These are phyloP conservation scores for Trichonephila clavipes DNA, from an alignment of 1,140 invertebrate species.

Conservation along the genomic window DNA sequence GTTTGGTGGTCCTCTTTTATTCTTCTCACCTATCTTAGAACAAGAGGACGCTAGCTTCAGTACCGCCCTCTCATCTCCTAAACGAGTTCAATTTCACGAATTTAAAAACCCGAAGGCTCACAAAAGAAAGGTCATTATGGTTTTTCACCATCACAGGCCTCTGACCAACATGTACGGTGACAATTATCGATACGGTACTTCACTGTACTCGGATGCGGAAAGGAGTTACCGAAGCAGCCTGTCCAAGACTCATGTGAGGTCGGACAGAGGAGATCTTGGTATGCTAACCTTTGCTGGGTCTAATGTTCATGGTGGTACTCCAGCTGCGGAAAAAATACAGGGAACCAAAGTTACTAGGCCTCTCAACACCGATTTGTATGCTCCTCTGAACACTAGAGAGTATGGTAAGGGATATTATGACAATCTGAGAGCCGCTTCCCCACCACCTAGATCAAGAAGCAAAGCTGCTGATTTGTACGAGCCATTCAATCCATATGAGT, in stretches of 20 bases:
- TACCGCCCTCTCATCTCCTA: constrained; percentile 11
- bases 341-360: neutral
- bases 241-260: constrained; percentile 59
- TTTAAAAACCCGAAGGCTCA: constrained; percentile 34
- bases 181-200: constrained; percentile 57
- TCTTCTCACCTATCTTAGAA: constrained; percentile 13
- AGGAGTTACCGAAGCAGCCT: constrained; percentile 61
- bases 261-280: constrained; percentile 62
- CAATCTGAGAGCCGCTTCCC: constrained; percentile 37
- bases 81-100: constrained; percentile 29
- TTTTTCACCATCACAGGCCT: constrained; percentile 48
- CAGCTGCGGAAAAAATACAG: neutral
- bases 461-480: constrained; percentile 20
- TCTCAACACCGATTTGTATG: constrained; percentile 29
- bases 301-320: constrained; percentile 50
- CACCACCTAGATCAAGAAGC: neutral
- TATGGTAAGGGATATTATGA: constrained; percentile 62
- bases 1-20: constrained; percentile 13
- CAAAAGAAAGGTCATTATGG: constrained; percentile 31
- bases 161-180: constrained; percentile 55
- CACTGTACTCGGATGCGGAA: constrained; percentile 59
- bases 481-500: constrained; percentile 24
- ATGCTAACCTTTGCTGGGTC: constrained; percentile 64
- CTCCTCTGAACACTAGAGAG: constrained; percentile 4
- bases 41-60: neutral